Percentiles rank a stretch among this genome's conserved stretches.
phyloP scores from a whole-genome alignment of 2,888 invertebrate species.

The Microctonus aethiopoides region DNA sequence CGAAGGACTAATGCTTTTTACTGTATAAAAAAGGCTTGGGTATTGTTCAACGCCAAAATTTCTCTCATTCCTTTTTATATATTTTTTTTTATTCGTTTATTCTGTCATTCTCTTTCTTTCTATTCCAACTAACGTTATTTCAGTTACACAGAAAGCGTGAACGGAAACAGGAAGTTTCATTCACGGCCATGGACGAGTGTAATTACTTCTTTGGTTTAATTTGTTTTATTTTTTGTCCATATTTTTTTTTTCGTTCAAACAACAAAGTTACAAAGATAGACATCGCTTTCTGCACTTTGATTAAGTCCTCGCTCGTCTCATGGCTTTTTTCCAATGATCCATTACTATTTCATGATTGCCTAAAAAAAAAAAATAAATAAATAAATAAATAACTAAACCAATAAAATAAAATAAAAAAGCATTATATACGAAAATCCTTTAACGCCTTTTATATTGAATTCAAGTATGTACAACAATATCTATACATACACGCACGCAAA shows the following conservation, averaged over 20 bases:
- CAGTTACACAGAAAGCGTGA: constrained; percentile 40
- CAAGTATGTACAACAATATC: neutral
- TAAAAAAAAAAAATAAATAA: neutral
- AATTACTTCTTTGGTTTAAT: constrained; percentile 38
- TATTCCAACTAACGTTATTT: neutral
- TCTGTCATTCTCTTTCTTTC: constrained; percentile 36
- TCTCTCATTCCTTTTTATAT: neutral
- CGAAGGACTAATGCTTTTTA: no score
- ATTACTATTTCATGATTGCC: neutral
- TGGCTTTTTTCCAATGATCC: neutral
- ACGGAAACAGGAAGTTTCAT: constrained; percentile 54
- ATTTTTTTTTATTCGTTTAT: constrained; percentile 35
- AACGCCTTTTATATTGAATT: neutral
- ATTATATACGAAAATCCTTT: neutral
- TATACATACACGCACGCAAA: neutral
- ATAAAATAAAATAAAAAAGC: neutral
- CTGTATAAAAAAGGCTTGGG: no score
- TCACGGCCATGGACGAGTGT: constrained; percentile 37
- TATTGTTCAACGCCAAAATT: no score
- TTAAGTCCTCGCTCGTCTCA: neutral
- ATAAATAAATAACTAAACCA: neutral
- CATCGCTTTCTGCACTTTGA: neutral
- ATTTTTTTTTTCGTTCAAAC: neutral
- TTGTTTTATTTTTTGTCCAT: neutral
- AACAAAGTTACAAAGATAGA: neutral